phyloP scores from a whole-genome alignment of 2,113 vertebrate species.

The Bungarus multicinctus region DNA sequence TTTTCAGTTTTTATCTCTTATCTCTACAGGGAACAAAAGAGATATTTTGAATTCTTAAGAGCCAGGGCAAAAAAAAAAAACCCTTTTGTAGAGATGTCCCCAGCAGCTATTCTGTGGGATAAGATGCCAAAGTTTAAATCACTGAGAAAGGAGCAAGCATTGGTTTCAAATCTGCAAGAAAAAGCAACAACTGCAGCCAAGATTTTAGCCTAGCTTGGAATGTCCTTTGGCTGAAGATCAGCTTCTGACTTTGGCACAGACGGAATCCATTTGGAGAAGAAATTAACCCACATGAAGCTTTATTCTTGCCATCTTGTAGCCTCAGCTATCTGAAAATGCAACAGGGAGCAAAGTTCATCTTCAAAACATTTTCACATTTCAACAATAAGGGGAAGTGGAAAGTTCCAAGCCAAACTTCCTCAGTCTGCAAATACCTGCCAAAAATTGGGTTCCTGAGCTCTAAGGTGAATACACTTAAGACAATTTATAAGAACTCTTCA shows the following conservation, averaged over 20 bases:
- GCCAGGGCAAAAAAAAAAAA: background rate
- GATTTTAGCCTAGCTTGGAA: background rate
- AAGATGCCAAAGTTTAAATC: background rate
- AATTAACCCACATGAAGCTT: background rate
- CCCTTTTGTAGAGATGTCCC: background rate
- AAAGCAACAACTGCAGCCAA: background rate
- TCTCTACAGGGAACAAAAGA: background rate
- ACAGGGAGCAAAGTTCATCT: background rate
- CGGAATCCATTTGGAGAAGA: background rate
- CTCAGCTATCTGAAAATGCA: background rate
- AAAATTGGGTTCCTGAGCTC: background rate
- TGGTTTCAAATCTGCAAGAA: background rate
- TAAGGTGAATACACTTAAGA: background rate
- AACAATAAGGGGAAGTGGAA: background rate
- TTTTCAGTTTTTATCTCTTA: background rate
- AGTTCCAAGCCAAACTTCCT: background rate
- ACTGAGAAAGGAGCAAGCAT: background rate
- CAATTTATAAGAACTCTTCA: background rate
- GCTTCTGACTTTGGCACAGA: background rate
- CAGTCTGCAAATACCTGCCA: background rate
- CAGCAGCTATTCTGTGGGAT: background rate
- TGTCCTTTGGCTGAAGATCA: background rate
- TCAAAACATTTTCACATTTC: background rate
- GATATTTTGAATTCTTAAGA: background rate
- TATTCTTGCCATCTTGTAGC: background rate